These are phyloP conservation scores for Macropis europaea DNA, from an alignment of 2,888 invertebrate genomes.

Conservation along the genomic window DNA sequence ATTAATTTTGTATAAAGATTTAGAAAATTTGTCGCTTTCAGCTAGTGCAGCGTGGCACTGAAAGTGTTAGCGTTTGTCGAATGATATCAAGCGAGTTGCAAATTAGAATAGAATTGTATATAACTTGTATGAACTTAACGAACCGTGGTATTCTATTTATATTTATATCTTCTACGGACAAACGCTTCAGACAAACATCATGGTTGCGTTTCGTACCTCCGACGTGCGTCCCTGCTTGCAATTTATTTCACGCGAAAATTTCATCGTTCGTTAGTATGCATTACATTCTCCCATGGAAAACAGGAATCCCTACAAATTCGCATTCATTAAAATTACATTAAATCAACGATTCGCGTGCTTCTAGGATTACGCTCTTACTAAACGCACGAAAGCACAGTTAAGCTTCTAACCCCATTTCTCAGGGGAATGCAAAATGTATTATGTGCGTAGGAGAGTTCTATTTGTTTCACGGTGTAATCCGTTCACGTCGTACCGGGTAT, in stretches of 20 bases:
- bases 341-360: constrained; percentile 29
- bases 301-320: constrained; percentile 33
- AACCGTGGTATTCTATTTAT: no score
- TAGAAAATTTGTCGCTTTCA: no score
- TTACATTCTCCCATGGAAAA: neutral
- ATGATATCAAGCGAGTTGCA: no score
- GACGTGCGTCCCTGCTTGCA: no score
- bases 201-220: no score
- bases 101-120: no score
- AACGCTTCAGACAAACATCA: neutral
- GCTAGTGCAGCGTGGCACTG: no score
- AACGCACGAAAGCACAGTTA: constrained; percentile 27
- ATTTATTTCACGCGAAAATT: constrained; percentile 2
- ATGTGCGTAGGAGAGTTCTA: neutral
- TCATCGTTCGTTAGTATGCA: constrained; percentile 8
- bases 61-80: no score
- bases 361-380: constrained; percentile 31
- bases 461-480: neutral
- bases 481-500: no score
- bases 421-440: neutral
- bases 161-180: neutral
- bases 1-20: no score
- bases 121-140: no score
- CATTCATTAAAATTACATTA: constrained; percentile 46
- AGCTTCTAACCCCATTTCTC: constrained; percentile 26